Base-by-base conservation (phyloP, 2,113 vertebrate genomes). In the Etheostoma cragini region DNA sequence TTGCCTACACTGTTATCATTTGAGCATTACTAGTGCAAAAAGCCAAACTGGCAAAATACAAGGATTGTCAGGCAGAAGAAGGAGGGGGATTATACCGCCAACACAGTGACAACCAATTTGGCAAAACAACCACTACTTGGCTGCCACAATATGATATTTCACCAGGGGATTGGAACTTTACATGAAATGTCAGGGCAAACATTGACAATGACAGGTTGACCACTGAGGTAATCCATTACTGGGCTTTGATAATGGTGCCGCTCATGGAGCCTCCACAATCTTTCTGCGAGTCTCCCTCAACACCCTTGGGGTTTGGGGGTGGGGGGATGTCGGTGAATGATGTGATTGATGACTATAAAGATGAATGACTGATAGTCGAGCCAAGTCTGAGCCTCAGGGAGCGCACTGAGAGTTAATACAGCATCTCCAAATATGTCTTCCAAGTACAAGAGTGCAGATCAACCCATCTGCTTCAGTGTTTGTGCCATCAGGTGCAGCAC, bases 151-250 rank as follows among this genome's bases (percentile, higher is more conserved):
- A 75, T 81, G 72, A 89, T 81, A 82, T 83, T 82, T 84, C 82
- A 90, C 80, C 56, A 58, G 50, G 82, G 83, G 88, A 90, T 71
- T 35, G 45, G 80, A 89, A 86, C 86, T 93, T 84, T 86, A 89
- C 87, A 88, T 88, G 84, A 89, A 89, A 87, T 91, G 88, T 91
- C 87, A 87, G 53, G 60, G 72, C 84, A 84, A 87, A 88, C 87
- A 88, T 82, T 81, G 88, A 87, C 83, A 58, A 12, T 91, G 89
- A 90, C 85, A 87, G 78, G 63, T 81, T 84, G 82, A 86, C 89
- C 87, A 81, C 74, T 77, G 72, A 87, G 77, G 82, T 89, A 85
- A 93, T 93, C 87, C 86, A 88, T 93, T 91, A 87, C 66, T 42
- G 86, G 57, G 26, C 78, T 88, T 78, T 86, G 87, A 92, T 90